These are phyloP conservation scores for Thaleichthys pacificus DNA, from an alignment of 2,797 vertebrate species.

Conservation along the genomic window DNA sequence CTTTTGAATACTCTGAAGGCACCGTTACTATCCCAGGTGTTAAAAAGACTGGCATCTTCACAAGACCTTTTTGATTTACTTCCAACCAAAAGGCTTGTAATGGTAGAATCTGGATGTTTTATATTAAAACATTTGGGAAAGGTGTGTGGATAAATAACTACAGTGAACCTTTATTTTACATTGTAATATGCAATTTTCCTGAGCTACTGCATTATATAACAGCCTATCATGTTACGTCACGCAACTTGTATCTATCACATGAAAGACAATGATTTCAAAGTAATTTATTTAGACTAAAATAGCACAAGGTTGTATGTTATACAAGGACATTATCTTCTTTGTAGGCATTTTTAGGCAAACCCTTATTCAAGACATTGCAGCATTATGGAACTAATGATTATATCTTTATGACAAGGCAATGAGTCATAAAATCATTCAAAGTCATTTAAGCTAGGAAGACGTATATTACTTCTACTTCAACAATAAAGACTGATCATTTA, in stretches of 20 bases:
- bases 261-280: constrained; percentile 17
- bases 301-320: not conserved
- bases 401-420: constrained; percentile 6
- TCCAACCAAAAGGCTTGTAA: constrained; percentile 18
- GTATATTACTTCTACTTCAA: constrained; percentile 34
- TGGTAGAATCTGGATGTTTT: constrained; percentile 64
- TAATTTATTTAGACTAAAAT: constrained; percentile 1
- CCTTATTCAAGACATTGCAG: not conserved
- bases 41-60: not conserved
- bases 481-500: constrained; percentile 56
- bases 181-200: constrained; percentile 26
- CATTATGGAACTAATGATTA: not conserved
- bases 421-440: constrained; percentile 17
- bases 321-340: not conserved
- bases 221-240: constrained; percentile 26
- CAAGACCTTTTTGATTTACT: constrained; percentile 33
- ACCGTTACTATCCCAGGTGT: not conserved
- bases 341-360: constrained; percentile 1
- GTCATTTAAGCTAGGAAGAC: constrained; percentile 8
- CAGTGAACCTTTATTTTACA: constrained; percentile 12
- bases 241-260: constrained; percentile 58
- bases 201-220: constrained; percentile 18
- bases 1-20: not conserved
- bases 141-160: constrained; percentile 37
- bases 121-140: constrained; percentile 73